Evolutionary conservation across 2,113 vertebrate genomes (phyloP).

Genomic region (Pyrgilauda ruficollis): DNA sequence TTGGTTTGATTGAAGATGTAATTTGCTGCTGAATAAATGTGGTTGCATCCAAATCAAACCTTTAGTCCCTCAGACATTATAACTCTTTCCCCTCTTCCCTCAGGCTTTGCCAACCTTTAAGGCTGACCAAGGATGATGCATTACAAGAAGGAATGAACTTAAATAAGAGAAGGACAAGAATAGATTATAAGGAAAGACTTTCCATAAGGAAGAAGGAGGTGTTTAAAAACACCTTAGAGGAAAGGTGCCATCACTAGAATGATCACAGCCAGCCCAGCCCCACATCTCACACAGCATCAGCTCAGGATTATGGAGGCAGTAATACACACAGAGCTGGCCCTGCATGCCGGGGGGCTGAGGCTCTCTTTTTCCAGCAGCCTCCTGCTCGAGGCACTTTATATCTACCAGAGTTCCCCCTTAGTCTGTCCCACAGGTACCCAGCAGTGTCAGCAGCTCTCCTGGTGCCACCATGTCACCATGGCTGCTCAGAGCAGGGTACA

Average conservation of each 20-base stretch:
- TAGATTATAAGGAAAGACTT: not conserved
- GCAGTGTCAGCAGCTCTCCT: not conserved
- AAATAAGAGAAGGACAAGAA: constrained; percentile 35
- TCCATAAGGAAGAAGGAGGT: not conserved
- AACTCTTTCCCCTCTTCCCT: constrained; percentile 22
- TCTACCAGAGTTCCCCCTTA: not conserved
- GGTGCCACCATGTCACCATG: not conserved
- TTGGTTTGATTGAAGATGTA: constrained; percentile 57
- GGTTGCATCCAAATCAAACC: constrained; percentile 51
- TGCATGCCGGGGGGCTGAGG: not conserved
- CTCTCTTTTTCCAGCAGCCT: not conserved
- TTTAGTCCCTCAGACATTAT: constrained; percentile 25
- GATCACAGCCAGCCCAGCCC: not conserved
- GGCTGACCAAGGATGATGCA: constrained; percentile 60
- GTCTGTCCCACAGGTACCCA: not conserved
- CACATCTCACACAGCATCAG: not conserved
- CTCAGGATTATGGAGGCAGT: rapidly evolving
- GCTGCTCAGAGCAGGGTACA: not conserved
- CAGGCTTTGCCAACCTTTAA: constrained; percentile 54
- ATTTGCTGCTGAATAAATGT: constrained; percentile 56
- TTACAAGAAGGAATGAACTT: not conserved
- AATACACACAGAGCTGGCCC: not conserved
- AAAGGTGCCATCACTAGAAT: not conserved
- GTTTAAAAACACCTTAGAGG: not conserved
- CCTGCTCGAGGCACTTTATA: not conserved